These are phyloP conservation scores for Melikaiella ostensackeni DNA, from an alignment of 2,888 invertebrate species.

Conservation along the genomic window DNA sequence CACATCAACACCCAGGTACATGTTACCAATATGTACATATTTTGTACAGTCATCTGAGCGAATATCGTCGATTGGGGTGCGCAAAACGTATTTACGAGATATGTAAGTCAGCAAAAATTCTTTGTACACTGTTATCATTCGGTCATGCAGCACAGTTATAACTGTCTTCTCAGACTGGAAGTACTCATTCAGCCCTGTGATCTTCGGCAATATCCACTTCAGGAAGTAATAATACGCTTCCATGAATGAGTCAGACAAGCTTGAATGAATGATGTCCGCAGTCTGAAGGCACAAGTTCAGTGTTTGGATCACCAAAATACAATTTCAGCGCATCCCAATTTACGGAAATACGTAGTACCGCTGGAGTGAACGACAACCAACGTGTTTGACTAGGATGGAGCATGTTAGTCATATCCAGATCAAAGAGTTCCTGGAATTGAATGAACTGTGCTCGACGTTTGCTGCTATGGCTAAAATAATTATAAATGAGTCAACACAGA, in stretches of 20 bases:
- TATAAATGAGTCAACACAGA: slow-evolving; percentile 31
- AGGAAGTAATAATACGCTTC: slow-evolving; percentile 15
- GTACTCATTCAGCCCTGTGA: slow-evolving; percentile 51
- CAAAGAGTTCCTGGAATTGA: slow-evolving; percentile 41
- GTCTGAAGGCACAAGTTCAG: not conserved
- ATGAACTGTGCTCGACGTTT: slow-evolving; percentile 39
- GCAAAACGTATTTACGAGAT: slow-evolving; percentile 49
- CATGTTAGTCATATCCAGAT: not conserved
- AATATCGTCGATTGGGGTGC: slow-evolving; percentile 47
- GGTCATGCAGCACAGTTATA: slow-evolving; percentile 45
- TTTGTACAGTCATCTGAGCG: slow-evolving; percentile 46
- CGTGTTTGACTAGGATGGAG: slow-evolving; percentile 47
- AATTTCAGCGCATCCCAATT: slow-evolving; percentile 48
- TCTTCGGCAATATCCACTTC: slow-evolving; percentile 44
- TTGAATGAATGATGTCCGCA: slow-evolving; percentile 11
- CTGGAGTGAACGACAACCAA: slow-evolving; percentile 45
- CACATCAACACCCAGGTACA: slow-evolving; percentile 48
- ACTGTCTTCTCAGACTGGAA: slow-evolving; percentile 54
- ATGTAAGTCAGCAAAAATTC: slow-evolving; percentile 55
- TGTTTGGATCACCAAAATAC: slow-evolving; percentile 35
- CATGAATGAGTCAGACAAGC: not conserved
- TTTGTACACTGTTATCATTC: slow-evolving; percentile 48
- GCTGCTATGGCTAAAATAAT: slow-evolving; percentile 42
- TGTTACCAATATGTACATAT: slow-evolving; percentile 44
- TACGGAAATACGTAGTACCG: slow-evolving; percentile 40